A percentile compares a stretch with the other conserved stretches of the same genome.
Evolutionary conservation across 1,140 invertebrate species (phyloP).

Genomic region (Drosophila grimshawi): DNA sequence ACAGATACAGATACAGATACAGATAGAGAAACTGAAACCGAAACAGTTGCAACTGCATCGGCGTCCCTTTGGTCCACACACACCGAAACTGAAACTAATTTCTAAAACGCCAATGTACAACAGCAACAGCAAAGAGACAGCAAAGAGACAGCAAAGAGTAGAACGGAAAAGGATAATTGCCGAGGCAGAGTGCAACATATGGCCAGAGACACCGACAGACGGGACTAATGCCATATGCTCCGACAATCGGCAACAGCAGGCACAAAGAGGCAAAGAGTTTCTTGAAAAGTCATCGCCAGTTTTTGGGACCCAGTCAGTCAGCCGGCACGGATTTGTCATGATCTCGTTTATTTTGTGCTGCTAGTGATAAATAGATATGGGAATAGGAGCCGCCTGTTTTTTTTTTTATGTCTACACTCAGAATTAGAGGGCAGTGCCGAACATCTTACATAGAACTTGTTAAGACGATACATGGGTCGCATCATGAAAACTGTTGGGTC

Average conservation of each 20-base stretch:
- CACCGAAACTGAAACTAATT: constrained; percentile 70
- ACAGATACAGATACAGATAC: constrained; percentile 5
- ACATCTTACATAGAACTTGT: constrained; percentile 44
- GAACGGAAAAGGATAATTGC: constrained; percentile 71
- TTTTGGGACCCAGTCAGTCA: constrained; percentile 51
- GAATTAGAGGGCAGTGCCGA: constrained; percentile 52
- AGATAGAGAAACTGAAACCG: constrained; percentile 1
- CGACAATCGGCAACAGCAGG: constrained; percentile 55
- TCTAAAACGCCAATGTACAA: constrained; percentile 18
- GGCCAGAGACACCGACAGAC: constrained; percentile 18
- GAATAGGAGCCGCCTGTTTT: constrained; percentile 15
- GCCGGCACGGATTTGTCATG: constrained; percentile 69
- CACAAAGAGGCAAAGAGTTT: constrained; percentile 67
- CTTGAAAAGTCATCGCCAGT: constrained; percentile 52
- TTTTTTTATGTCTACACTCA: constrained; percentile 60
- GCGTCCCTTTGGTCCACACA: constrained; percentile 61
- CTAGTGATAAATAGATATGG: constrained; percentile 64
- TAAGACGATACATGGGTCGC: constrained; percentile 53
- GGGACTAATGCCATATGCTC: constrained; percentile 52
- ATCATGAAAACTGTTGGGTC: constrained; percentile 51
- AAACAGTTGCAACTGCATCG: constrained; percentile 39
- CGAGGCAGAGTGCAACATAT: constrained; percentile 66
- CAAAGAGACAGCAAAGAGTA: not conserved
- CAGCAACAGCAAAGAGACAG: not conserved
- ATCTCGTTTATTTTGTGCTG: constrained; percentile 66